Conservation (phyloP, 1,140 invertebrate species). For the Temnothorax curvispinosus region DNA sequence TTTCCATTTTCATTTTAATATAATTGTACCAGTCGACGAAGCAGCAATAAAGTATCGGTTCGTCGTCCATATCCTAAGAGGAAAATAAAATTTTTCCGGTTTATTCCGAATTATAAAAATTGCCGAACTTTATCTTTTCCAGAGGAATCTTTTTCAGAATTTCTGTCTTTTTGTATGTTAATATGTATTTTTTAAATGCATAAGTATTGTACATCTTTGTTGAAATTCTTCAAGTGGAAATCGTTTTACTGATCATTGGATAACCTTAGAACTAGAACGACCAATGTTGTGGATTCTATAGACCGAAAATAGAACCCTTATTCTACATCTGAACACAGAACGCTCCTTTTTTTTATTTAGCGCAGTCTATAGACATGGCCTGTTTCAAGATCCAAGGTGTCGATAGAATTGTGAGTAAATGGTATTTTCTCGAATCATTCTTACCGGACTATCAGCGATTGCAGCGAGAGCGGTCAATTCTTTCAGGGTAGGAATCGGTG, state of each 20-base stretch:
- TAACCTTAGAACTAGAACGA: conserved; percentile 18
- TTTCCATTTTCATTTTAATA: conserved; percentile 56
- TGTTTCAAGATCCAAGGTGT: not conserved
- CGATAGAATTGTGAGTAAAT: not conserved
- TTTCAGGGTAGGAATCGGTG: conserved; percentile 62
- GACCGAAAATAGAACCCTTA: not conserved
- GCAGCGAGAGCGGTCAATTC: not conserved
- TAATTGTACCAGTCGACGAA: conserved; percentile 79
- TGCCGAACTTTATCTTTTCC: not conserved
- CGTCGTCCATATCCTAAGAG: conserved; percentile 72
- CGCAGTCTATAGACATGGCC: not conserved
- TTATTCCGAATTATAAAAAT: not conserved
- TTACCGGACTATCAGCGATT: conserved; percentile 18
- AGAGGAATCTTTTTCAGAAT: not conserved
- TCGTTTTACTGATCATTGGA: not conserved
- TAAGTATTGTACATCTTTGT: not conserved
- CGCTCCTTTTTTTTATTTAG: not conserved
- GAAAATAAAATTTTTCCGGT: conserved; percentile 11
- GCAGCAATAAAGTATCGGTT: conserved; percentile 80
- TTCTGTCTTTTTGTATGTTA: not conserved
- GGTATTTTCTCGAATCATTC: not conserved
- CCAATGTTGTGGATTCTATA: not conserved
- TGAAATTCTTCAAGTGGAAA: not conserved
- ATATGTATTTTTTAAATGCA: not conserved
- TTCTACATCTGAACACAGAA: not conserved